These are phyloP conservation scores for Lasius fuliginosus DNA, from an alignment of 2,888 invertebrate genomes.

Conservation along the genomic window DNA sequence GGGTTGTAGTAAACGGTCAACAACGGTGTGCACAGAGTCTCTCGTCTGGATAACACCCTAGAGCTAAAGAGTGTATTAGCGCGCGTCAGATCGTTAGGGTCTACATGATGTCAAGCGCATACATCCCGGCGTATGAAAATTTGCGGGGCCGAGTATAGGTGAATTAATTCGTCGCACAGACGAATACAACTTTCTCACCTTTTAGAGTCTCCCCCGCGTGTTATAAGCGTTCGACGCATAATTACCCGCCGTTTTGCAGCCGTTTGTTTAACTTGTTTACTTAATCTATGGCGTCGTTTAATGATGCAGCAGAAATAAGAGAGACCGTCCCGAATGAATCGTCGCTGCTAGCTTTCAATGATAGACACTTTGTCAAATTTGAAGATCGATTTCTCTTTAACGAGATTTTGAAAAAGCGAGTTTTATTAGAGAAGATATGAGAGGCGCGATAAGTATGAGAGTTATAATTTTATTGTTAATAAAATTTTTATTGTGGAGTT, in stretches of 20 bases:
- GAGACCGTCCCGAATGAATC: background rate
- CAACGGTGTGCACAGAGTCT: conserved; percentile 44
- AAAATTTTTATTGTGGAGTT: conserved; percentile 17
- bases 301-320: background rate
- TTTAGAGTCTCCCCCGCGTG: background rate
- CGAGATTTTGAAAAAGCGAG: background rate
- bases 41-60: conserved; percentile 60
- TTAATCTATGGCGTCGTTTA: conserved; percentile 12
- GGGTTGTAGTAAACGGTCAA: conserved; percentile 54
- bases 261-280: conserved; percentile 39
- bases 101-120: conserved; percentile 76
- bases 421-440: background rate
- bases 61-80: conserved; percentile 71
- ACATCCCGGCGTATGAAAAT: conserved; percentile 70
- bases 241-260: conserved; percentile 20
- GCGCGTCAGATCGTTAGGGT: conserved; percentile 72
- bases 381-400: background rate
- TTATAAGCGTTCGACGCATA: conserved; percentile 24
- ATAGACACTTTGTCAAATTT: background rate
- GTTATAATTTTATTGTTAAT: conserved; percentile 30
- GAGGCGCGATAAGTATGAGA: background rate
- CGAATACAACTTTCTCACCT: conserved; percentile 68
- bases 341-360: background rate
- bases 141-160: conserved; percentile 66
- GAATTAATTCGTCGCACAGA: conserved; percentile 64